Base-by-base conservation (phyloP, 2,113 vertebrate genomes). In the Corythoichthys haematopterus region DNA sequence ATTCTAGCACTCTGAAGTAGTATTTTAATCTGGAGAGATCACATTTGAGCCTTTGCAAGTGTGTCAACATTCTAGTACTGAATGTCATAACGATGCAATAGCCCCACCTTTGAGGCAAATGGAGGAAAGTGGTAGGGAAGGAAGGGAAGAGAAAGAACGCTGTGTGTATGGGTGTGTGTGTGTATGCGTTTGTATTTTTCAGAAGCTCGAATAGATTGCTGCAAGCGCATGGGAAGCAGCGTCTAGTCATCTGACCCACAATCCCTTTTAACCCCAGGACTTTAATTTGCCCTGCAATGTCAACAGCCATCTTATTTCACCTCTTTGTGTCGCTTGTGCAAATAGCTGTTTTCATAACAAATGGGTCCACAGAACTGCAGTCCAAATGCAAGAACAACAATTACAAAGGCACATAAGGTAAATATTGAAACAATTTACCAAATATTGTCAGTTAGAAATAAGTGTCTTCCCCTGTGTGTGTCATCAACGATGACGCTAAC, bases 191-290 rank as follows among this genome's bases (percentile, higher is more conserved):
- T 53, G 66, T 53, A 71, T 66, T 77, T 70, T 81, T 80, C 65
- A 14, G 69, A 78, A 66, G 74, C 74, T 62, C 28, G 16, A 66
- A 64, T 74, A 70, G 46, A 78, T 75, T 70, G 74, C 72, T 76
- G 67, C 66, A 57, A 72, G 76, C 70, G 4, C 68, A 78, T 72
- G 68, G 70, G 61, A 72, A 76, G 15, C 68, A 2, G 56, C 73
- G 81, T 87, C 82, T 84, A 84, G 83, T 85, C 82, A 82, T 83
- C 84, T 89, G 88, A 87, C 84, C 86, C 82, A 88, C 86, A 86
- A 83, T 86, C 70, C 78, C 80, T 75, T 85, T 85, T 85, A 88
- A 88, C 87, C 85, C 59, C 71, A 74, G 80, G 82, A 81, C 78
- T 84, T 68, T 82, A 65, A 84, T 82, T 83, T 80, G 75, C 80